A percentile compares a stretch with the other conserved stretches of the same genome.
These are phyloP conservation scores for Rhogogaster chlorosoma DNA, from an alignment of 2,888 invertebrate genomes.

Conservation along the genomic window DNA sequence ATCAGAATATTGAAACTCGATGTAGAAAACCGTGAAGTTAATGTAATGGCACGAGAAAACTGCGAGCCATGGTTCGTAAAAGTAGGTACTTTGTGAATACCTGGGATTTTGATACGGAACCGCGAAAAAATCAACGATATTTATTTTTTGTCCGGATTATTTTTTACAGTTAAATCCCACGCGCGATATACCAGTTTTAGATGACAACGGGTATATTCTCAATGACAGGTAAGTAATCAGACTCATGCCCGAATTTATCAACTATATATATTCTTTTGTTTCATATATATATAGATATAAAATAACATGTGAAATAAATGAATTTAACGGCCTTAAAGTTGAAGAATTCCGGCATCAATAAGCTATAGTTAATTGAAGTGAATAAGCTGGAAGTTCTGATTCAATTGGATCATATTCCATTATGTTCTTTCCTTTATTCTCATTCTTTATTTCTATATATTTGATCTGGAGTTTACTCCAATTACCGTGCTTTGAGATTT, in stretches of 20 bases:
- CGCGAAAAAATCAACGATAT: neutral
- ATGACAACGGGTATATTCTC: constrained; percentile 27
- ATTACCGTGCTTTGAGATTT: neutral
- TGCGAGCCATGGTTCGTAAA: neutral
- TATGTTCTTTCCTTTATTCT: neutral
- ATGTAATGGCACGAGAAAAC: neutral
- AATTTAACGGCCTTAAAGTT: too few relatives aligned
- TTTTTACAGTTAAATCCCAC: neutral
- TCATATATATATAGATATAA: too few relatives aligned
- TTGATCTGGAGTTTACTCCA: neutral
- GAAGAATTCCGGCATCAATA: too few relatives aligned
- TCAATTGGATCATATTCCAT: neutral
- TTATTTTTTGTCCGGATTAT: neutral
- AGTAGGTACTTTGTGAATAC: neutral
- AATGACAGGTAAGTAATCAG: neutral
- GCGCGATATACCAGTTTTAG: neutral
- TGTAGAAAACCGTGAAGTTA: neutral
- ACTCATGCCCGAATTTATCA: too few relatives aligned
- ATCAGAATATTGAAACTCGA: constrained; percentile 14
- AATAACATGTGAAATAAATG: too few relatives aligned
- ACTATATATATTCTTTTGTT: too few relatives aligned
- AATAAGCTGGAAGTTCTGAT: neutral
- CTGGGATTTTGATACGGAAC: neutral
- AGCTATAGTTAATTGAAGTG: neutral
- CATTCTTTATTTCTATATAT: neutral